Percentiles rank a stretch among this genome's conserved stretches.
Evolutionary conservation across 2,888 invertebrate genomes (phyloP).

Genomic region (Aphodius sticticus): DNA sequence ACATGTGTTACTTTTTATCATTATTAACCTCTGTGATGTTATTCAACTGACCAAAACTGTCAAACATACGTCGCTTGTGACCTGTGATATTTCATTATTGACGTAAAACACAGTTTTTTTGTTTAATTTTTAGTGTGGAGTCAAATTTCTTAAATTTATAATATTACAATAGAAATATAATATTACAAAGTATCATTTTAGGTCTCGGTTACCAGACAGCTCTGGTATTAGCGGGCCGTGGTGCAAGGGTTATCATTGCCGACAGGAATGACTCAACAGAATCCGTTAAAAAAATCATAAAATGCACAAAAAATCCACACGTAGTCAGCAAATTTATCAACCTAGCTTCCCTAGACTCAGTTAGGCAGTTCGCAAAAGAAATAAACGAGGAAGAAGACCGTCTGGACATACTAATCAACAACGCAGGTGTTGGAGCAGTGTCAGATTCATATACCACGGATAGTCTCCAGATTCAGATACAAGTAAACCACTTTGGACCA

Average conservation of each 20-base stretch:
- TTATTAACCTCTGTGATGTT: too few species aligned
- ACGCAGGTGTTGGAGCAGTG: conserved; percentile 66
- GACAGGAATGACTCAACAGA: conserved; percentile 57
- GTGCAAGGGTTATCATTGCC: conserved; percentile 64
- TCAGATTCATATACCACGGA: conserved; percentile 64
- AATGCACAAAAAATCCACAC: conserved; percentile 54
- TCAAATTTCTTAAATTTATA: too few species aligned
- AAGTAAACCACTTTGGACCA: conserved; percentile 75
- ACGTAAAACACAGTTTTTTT: too few species aligned
- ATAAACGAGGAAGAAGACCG: conserved; percentile 63
- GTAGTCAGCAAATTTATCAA: conserved; percentile 61
- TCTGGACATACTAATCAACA: conserved; percentile 71
- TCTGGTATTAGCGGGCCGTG: conserved; percentile 60
- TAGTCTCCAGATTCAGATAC: conserved; percentile 69
- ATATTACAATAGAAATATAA: too few species aligned
- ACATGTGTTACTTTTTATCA: too few species aligned
- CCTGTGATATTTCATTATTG: too few species aligned
- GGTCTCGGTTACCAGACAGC: conserved; percentile 61
- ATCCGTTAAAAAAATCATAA: conserved; percentile 50
- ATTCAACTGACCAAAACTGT: too few species aligned
- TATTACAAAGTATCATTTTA: conserved; percentile 39
- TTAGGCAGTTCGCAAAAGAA: conserved; percentile 68
- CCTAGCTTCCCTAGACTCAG: conserved; percentile 63
- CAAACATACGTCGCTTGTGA: too few species aligned
- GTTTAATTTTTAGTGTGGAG: too few species aligned